Base-by-base conservation (phyloP, 2,888 invertebrate genomes). In the Strigamia crassipes region DNA sequence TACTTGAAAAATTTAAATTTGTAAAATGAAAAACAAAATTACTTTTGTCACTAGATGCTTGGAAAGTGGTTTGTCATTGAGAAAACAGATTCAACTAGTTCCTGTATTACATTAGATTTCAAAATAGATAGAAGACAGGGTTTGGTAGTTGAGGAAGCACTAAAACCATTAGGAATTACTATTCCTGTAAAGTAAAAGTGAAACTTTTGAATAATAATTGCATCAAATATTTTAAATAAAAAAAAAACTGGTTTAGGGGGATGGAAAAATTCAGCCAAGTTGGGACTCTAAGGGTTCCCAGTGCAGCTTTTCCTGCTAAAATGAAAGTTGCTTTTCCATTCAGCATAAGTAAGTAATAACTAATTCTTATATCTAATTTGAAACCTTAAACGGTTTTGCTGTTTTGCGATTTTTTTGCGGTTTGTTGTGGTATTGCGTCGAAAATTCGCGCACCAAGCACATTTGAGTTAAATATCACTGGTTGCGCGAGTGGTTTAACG, bases 11-110 rank as follows among this genome's bases (percentile, higher is more conserved):
- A 4, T 51, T 51, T 51, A 15, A 51, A 15, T 51, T 51, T 51
- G 13, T n/a, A 51, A n/a, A n/a, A n/a, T n/a, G 18, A 51, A 42
- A 42, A 61, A 61, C 18, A 5, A 51, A 61, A 21, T 61, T 61
- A 2, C 8, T 18, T 15, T 38, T 89, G 78, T n/a, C n/a, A n/a
- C n/a, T 88, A 94, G 94, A 90, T 94, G 88, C 88, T 94, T 83
- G 94, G 94, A 0, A 88, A 92, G 18, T 95, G 94, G 94, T 93
- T 93, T 87, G 94, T 93, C 15, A 91, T 94, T 56, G 93, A 94
- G 88, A 94, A 94, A 88, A 94, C 94, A 1, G 92, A 93, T 10
- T 94, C 94, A 0, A 93, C 92, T 0, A 94, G 94, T 82, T 91
- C 91, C 85, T 95, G 94, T 88, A 91, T 94, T 85, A 92, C 92